phyloP scores from a whole-genome alignment of 2,113 vertebrate species.

The Tautogolabrus adspersus region DNA sequence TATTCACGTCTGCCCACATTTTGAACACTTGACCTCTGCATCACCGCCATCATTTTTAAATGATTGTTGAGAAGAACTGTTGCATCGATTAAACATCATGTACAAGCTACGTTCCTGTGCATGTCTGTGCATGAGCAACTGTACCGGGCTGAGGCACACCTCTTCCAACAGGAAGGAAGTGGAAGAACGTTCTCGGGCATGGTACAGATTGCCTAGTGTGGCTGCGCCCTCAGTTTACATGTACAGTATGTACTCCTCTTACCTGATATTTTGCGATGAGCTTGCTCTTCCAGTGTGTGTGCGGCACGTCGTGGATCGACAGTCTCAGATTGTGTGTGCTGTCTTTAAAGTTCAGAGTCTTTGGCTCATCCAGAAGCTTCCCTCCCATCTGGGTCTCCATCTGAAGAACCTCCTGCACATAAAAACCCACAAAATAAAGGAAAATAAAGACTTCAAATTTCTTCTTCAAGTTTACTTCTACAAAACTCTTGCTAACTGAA shows the following conservation, averaged over 20 bases:
- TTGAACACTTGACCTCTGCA: too few species aligned
- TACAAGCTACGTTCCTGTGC: too few species aligned
- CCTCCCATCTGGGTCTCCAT: conserved; percentile 95
- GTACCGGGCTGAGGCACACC: too few species aligned
- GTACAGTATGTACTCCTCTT: conserved; percentile 12
- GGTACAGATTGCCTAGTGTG: too few species aligned
- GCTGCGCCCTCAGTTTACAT: too few species aligned
- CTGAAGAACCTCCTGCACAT: conserved; percentile 91
- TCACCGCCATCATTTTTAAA: too few species aligned
- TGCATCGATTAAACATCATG: too few species aligned
- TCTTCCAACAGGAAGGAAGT: too few species aligned
- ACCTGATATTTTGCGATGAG: conserved; percentile 96
- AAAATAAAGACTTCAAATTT: conserved; percentile 20
- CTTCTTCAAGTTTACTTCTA: conserved; percentile 4
- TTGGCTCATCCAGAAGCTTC: conserved; percentile 94
- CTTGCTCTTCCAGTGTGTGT: conserved; percentile 96
- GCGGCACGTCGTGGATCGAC: conserved; percentile 91
- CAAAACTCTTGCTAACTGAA: conserved; percentile 7
- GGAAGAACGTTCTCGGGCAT: too few species aligned
- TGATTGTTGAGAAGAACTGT: too few species aligned
- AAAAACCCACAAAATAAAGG: conserved; percentile 3
- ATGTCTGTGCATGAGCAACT: too few species aligned
- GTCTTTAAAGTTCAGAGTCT: conserved; percentile 95
- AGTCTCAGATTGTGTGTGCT: conserved; percentile 95
- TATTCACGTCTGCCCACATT: too few species aligned